These are phyloP conservation scores for Agrilus planipennis DNA, from an alignment of 1,140 invertebrate species.

Conservation along the genomic window DNA sequence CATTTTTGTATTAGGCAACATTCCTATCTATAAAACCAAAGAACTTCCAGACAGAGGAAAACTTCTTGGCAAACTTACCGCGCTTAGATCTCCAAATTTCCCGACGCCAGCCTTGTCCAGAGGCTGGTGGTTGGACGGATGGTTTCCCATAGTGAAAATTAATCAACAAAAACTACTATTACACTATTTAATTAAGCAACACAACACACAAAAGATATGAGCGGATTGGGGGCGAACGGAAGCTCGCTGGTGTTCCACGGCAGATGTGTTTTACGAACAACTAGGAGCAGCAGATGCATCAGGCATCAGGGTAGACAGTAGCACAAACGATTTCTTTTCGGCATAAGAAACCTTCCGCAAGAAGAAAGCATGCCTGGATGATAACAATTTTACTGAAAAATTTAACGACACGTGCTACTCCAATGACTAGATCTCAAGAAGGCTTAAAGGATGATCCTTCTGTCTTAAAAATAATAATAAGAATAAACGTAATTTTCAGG, in stretches of 20 bases:
- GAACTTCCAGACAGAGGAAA: background rate
- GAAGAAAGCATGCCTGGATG: no score
- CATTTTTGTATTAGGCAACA: background rate
- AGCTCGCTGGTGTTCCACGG: background rate
- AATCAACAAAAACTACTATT: background rate
- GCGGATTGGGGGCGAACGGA: background rate
- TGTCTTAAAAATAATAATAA: no score
- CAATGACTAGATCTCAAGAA: no score
- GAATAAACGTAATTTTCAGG: no score
- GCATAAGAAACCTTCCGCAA: no score
- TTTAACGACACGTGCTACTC: no score
- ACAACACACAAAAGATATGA: conserved; percentile 1
- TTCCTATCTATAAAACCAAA: background rate
- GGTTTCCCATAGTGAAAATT: conserved; percentile 2
- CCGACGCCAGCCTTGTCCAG: conserved; percentile 40
- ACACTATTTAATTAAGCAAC: conserved; percentile 2
- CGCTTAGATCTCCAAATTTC: conserved; percentile 26
- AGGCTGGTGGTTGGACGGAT: conserved; percentile 46
- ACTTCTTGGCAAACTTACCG: conserved; percentile 15
- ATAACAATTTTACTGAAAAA: no score
- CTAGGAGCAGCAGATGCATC: conserved; percentile 5
- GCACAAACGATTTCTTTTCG: no score
- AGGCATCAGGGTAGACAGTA: background rate
- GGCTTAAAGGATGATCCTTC: no score
- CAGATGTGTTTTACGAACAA: conserved; percentile 5